Evolutionary conservation across 2,888 invertebrate genomes (phyloP).

Genomic region (Hololepta plana): DNA sequence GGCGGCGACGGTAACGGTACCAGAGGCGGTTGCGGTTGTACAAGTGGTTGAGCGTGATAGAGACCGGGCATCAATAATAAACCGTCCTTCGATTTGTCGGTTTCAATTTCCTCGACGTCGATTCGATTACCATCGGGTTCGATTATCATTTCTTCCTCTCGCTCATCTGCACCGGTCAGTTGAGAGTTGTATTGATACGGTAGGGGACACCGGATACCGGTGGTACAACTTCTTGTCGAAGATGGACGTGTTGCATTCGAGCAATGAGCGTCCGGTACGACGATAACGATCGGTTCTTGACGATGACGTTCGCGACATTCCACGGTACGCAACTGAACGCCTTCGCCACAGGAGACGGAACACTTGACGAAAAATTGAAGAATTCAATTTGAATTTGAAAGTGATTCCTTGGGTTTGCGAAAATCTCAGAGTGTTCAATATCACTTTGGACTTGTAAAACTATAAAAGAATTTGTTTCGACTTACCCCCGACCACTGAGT

Average conservation of each 20-base stretch:
- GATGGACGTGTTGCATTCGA: too few species aligned
- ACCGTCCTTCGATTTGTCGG: too few species aligned
- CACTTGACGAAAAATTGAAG: slow-evolving; percentile 40
- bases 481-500: slow-evolving; percentile 85
- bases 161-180: slow-evolving; percentile 2
- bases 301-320: slow-evolving; percentile 61
- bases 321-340: slow-evolving; percentile 64
- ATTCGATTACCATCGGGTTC: slow-evolving; percentile 2
- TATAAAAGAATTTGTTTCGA: slow-evolving; percentile 15
- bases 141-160: slow-evolving; percentile 3
- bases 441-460: background rate
- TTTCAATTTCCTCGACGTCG: too few species aligned
- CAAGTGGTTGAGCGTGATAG: slow-evolving; percentile 45
- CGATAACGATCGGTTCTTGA: slow-evolving; percentile 33
- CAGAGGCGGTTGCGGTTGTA: slow-evolving; percentile 43
- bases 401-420: background rate
- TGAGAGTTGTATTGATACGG: slow-evolving; percentile 10
- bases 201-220: slow-evolving; percentile 51
- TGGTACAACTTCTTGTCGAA: slow-evolving; percentile 54
- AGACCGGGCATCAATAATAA: slow-evolving; percentile 39
- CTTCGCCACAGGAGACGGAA: slow-evolving; percentile 83
- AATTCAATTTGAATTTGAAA: slow-evolving; percentile 3
- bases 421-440: background rate
- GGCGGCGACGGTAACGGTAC: slow-evolving; percentile 45
- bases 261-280: slow-evolving; percentile 48